A percentile compares a stretch with the other conserved stretches of the same genome.
Evolutionary conservation across 2,797 vertebrate genomes (phyloP).

Genomic region (Crenichthys baileyi): DNA sequence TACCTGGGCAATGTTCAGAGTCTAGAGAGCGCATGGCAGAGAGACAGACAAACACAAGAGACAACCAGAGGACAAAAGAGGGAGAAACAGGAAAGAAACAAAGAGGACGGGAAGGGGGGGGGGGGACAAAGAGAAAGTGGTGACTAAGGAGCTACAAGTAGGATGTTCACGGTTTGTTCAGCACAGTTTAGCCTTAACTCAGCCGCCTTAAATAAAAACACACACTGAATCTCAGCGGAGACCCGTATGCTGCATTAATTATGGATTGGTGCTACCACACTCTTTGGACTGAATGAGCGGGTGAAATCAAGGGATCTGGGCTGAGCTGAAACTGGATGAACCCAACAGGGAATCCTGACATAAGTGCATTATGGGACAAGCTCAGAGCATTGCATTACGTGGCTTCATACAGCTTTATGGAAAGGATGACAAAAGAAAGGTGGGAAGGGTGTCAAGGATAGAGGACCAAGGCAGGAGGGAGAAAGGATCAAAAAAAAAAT

Average conservation of each 20-base stretch:
- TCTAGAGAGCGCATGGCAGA: conserved; percentile 99
- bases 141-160: conserved; percentile 93
- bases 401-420: conserved; percentile 46
- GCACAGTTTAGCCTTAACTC: conserved; percentile 75
- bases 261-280: conserved; percentile 14
- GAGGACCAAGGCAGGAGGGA: background rate
- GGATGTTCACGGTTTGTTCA: conserved; percentile 84
- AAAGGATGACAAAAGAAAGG: conserved; percentile 41
- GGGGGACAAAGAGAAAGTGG: conserved; percentile 90
- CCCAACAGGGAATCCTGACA: conserved; percentile 68
- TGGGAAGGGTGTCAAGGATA: conserved; percentile 10
- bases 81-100: conserved; percentile 64
- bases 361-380: conserved; percentile 70
- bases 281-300: background rate
- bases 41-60: conserved; percentile 90
- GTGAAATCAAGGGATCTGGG: conserved; percentile 16
- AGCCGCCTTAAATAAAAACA: conserved; percentile 70
- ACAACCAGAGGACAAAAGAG: conserved; percentile 86
- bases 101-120: conserved; percentile 63
- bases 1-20: conserved; percentile 99
- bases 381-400: conserved; percentile 64
- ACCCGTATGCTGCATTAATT: background rate
- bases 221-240: conserved; percentile 11
- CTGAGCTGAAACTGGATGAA: conserved; percentile 71
- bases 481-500: background rate